Evolutionary conservation across 2,888 invertebrate genomes (phyloP).

Genomic region (Ectobius pallidus): DNA sequence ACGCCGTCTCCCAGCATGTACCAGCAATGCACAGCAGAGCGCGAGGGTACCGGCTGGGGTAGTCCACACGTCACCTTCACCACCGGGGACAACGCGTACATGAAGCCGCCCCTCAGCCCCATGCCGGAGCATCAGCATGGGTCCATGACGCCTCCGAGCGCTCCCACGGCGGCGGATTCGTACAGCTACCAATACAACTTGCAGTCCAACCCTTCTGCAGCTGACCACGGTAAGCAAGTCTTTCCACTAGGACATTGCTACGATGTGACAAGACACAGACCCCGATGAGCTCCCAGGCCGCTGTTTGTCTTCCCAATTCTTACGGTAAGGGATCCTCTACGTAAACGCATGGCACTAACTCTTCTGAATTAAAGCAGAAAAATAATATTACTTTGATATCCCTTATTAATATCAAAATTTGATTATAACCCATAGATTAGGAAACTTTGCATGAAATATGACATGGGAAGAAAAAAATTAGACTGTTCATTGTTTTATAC

Average conservation of each 20-base stretch:
- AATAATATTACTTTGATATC: too few relatives aligned
- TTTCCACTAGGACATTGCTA: background rate
- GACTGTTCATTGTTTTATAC: too few relatives aligned
- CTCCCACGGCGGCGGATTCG: constrained; percentile 46
- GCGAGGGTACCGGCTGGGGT: constrained; percentile 32
- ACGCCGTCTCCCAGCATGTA: constrained; percentile 32
- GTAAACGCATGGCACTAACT: too few relatives aligned
- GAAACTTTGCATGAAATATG: too few relatives aligned
- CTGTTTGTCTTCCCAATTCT: too few relatives aligned
- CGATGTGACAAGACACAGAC: background rate
- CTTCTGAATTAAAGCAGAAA: too few relatives aligned
- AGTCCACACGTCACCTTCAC: constrained; percentile 15
- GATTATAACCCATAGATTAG: too few relatives aligned
- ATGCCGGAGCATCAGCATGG: constrained; percentile 51
- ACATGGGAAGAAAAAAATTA: too few relatives aligned
- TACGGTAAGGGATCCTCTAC: too few relatives aligned
- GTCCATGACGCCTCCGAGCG: constrained; percentile 51
- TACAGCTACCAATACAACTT: constrained; percentile 53
- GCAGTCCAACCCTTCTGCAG: constrained; percentile 49
- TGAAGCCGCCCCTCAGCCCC: constrained; percentile 52
- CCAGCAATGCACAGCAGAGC: constrained; percentile 26
- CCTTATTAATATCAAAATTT: too few relatives aligned
- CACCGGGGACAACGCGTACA: constrained; percentile 36
- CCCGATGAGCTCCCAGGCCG: background rate
- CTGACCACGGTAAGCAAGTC: constrained; percentile 53